Base-by-base conservation (phyloP, 2,113 vertebrate genomes). In the Girardinichthys multiradiatus region DNA sequence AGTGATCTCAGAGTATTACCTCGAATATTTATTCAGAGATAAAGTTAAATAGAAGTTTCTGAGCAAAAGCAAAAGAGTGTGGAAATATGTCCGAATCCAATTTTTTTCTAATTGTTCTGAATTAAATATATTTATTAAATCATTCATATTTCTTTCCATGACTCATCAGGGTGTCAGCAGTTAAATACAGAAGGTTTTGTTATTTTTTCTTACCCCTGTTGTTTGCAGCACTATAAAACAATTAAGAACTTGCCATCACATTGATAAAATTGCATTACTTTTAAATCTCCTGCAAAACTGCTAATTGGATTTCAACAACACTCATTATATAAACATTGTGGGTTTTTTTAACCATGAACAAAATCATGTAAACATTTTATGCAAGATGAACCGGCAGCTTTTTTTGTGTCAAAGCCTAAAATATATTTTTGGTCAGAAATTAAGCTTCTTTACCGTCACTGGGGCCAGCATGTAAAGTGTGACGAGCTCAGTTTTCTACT, bases 321-420 rank as follows among this genome's bases (percentile, higher is more conserved):
- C 39, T 68, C 61, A 17, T 29, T 28, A 29, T 59, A 14, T 27
- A 0, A 9, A 17, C 29, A 19, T 60, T 30, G 11, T 19, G 42
- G 15, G 15, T 45, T 42, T 45, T 45, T 81, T 68, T 68, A 81
- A 54, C 76, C 80, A 64, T 79, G 82, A 79, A 73, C 62, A 74
- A 76, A 84, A 87, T 73, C 66, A 81, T 64, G 67, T 78, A 71
- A 82, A 87, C 75, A 86, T 79, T 82, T 86, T 90, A 91, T 90
- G 90, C 89, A 92, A 92, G 78, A 77, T 86, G 39, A 85, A 64
- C 64, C 29, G 4, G 21, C 24, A 72, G 76, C 67, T 77, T 77
- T 77, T 72, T 82, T 68, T 33, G 3, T 70, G 80, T 85, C 59
- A 80, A 74, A 78, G 51, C 58, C 57, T 74, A 64, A 4, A 79